Percentiles rank a stretch among this genome's conserved stretches.
Conservation (phyloP, 2,113 vertebrate species). For the Mionectes macconnelli region DNA sequence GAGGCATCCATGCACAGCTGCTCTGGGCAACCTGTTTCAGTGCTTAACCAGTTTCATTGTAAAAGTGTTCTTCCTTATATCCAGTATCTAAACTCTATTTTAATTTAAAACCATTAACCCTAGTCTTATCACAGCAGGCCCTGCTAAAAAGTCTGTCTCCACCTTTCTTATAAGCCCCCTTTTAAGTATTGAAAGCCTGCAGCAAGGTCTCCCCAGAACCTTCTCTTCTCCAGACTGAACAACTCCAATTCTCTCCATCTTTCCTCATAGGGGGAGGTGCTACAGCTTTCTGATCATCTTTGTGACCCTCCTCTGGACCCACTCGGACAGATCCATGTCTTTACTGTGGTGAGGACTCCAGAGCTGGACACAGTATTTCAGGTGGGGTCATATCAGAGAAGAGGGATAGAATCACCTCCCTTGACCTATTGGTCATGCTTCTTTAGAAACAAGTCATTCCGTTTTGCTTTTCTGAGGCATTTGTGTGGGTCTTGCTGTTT, state of each 20-base stretch:
- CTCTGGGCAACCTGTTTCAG: not conserved
- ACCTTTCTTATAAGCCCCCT: not conserved
- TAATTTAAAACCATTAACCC: not conserved
- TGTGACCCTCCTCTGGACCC: not conserved
- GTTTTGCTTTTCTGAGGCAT: not conserved
- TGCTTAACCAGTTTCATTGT: not conserved
- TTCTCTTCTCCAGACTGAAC: not conserved
- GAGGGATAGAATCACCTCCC: not conserved
- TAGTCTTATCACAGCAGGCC: not conserved
- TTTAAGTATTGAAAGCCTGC: not conserved
- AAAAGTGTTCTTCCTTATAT: not conserved
- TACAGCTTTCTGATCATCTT: not conserved
- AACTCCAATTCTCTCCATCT: not conserved
- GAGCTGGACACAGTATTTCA: not conserved
- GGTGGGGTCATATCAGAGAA: not conserved
- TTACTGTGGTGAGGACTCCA: not conserved
- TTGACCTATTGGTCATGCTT: accelerated
- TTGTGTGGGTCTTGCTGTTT: not conserved
- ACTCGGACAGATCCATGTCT: not conserved
- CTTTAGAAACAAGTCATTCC: not conserved
- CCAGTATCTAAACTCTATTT: not conserved
- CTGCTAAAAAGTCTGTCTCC: not conserved
- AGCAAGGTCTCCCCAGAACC: not conserved
- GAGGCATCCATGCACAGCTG: not conserved
- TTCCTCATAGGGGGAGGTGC: not conserved